phyloP scores from a whole-genome alignment of 2,888 invertebrate species.

The Erannis defoliaria region DNA sequence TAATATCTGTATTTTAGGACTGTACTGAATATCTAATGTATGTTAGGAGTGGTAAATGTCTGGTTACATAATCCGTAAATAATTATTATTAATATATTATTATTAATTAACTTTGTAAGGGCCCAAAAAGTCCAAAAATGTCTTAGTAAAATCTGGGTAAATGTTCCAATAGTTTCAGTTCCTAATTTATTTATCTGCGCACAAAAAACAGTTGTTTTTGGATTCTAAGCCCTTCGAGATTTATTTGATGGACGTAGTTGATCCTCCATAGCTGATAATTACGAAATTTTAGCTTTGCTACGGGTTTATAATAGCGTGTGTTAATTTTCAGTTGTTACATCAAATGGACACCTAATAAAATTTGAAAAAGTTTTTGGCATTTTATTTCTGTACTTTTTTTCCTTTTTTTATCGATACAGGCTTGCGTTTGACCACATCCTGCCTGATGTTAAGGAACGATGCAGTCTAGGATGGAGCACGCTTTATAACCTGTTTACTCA shows the following conservation, averaged over 20 bases:
- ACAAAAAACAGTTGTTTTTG: constrained; percentile 52
- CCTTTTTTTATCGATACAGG: too few species aligned
- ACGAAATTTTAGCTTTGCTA: constrained; percentile 80
- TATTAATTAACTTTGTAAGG: constrained; percentile 22
- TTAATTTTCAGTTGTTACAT: constrained; percentile 78
- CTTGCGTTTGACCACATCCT: too few species aligned
- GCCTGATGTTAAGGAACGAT: too few species aligned
- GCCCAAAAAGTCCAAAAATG: constrained; percentile 21
- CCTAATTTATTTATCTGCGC: constrained; percentile 55
- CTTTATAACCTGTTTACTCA: too few species aligned
- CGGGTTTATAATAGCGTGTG: constrained; percentile 78
- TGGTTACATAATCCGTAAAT: constrained; percentile 35
- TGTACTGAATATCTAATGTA: constrained; percentile 41
- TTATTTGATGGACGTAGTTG: constrained; percentile 50
- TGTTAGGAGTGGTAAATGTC: constrained; percentile 43
- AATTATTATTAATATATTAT: constrained; percentile 17
- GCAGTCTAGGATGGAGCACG: too few species aligned
- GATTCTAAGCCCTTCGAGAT: constrained; percentile 53
- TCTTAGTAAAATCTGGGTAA: constrained; percentile 20
- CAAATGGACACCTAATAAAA: constrained; percentile 82
- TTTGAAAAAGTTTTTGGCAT: constrained; percentile 62
- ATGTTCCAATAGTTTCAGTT: constrained; percentile 34
- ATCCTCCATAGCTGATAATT: constrained; percentile 67
- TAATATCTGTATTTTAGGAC: constrained; percentile 38
- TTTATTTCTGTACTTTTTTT: constrained; percentile 36